Evolutionary conservation across 2,113 vertebrate genomes (phyloP).

Genomic region (Mustelus asterias): DNA sequence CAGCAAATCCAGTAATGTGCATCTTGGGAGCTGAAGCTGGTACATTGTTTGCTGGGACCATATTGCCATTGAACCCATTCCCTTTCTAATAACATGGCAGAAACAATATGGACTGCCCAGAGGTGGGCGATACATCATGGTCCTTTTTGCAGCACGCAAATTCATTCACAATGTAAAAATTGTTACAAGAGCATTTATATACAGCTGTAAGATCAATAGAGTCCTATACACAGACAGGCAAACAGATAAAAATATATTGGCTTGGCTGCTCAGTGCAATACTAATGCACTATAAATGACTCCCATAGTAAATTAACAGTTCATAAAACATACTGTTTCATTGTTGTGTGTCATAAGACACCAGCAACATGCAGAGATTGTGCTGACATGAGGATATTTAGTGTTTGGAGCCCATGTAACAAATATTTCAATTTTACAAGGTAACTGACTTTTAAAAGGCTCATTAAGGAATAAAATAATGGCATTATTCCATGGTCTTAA

Average conservation of each 20-base stretch:
- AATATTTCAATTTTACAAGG: conserved; percentile 9
- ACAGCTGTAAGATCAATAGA: background rate
- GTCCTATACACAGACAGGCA: background rate
- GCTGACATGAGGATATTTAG: background rate
- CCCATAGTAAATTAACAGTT: background rate
- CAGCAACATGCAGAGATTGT: background rate
- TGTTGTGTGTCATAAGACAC: background rate
- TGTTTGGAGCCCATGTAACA: background rate
- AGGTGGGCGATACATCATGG: background rate
- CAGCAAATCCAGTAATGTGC: background rate
- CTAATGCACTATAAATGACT: background rate
- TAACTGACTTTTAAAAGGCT: background rate
- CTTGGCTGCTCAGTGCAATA: background rate
- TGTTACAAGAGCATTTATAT: background rate
- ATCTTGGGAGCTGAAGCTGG: background rate
- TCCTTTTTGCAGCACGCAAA: no score
- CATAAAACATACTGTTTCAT: background rate
- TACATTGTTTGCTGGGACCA: background rate
- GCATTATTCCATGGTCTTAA: background rate
- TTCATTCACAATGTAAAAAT: background rate
- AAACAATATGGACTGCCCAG: background rate
- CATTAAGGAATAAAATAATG: background rate
- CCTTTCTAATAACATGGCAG: background rate
- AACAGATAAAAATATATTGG: background rate
- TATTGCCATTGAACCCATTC: background rate